These are phyloP conservation scores for Cairina moschata DNA, from an alignment of 2,113 vertebrate genomes.

Conservation along the genomic window DNA sequence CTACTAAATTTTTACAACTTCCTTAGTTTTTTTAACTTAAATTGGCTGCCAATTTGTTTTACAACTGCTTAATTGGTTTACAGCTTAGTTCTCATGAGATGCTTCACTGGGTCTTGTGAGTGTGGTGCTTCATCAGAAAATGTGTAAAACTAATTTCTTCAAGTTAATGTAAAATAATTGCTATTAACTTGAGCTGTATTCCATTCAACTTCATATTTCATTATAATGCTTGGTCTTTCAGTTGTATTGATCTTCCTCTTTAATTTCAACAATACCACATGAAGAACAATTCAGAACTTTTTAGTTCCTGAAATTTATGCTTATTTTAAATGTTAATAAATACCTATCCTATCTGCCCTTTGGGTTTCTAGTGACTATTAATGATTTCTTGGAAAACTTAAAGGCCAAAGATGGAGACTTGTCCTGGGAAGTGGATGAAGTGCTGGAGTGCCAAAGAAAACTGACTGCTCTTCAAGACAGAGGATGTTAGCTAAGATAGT, in stretches of 20 bases:
- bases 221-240: conserved; percentile 20
- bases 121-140: conserved; percentile 43
- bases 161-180: conserved; percentile 44
- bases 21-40: neutral
- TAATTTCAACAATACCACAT: neutral
- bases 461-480: neutral
- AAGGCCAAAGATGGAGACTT: neutral
- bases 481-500: neutral
- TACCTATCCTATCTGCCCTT: neutral
- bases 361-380: conserved; percentile 25
- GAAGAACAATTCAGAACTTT: neutral
- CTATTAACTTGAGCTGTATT: conserved; percentile 59
- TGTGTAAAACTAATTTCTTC: conserved; percentile 38
- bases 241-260: neutral
- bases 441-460: neutral
- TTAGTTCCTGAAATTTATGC: conserved; percentile 38
- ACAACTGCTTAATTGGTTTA: neutral
- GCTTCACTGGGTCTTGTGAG: conserved; percentile 35
- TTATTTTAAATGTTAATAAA: conserved; percentile 67
- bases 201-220: conserved; percentile 5
- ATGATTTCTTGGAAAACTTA: neutral
- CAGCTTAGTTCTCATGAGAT: conserved; percentile 44
- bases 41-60: neutral
- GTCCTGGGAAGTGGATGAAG: neutral
- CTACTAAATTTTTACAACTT: neutral